Percentiles rank a stretch among this genome's conserved stretches.
Evolutionary conservation across 2,797 vertebrate species (phyloP).

Genomic region (Anguilla pacifica): DNA sequence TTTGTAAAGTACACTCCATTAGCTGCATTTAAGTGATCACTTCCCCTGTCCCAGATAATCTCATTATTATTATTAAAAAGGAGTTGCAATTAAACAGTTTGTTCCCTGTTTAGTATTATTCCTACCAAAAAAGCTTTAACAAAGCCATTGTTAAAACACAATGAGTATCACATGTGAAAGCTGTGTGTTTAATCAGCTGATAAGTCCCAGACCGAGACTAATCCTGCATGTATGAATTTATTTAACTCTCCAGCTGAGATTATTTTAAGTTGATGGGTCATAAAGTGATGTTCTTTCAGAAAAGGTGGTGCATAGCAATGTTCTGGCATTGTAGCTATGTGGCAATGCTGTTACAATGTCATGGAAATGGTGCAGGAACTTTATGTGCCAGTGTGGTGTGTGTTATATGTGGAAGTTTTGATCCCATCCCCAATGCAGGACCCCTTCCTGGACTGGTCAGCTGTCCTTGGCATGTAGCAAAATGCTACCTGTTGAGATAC

Average conservation of each 20-base stretch:
- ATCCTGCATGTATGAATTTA: not conserved
- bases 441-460: not conserved
- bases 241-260: not conserved
- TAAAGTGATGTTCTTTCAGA: not conserved
- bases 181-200: not conserved
- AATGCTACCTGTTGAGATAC: not conserved
- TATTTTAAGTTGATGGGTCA: not conserved
- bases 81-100: not conserved
- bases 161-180: not conserved
- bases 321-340: not conserved
- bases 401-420: not conserved
- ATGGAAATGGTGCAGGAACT: not conserved
- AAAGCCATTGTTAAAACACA: not conserved
- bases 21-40: not conserved
- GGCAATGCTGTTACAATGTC: not conserved
- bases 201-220: not conserved
- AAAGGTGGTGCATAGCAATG: not conserved
- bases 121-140: not conserved
- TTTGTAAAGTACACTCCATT: not conserved
- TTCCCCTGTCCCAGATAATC: not conserved
- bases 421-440: not conserved
- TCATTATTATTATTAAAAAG: slow-evolving; percentile 1
- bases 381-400: not conserved
- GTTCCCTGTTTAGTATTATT: not conserved
- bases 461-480: not conserved